Evolutionary conservation across 2,888 invertebrate genomes (phyloP).

Genomic region (Ctena decussata): DNA sequence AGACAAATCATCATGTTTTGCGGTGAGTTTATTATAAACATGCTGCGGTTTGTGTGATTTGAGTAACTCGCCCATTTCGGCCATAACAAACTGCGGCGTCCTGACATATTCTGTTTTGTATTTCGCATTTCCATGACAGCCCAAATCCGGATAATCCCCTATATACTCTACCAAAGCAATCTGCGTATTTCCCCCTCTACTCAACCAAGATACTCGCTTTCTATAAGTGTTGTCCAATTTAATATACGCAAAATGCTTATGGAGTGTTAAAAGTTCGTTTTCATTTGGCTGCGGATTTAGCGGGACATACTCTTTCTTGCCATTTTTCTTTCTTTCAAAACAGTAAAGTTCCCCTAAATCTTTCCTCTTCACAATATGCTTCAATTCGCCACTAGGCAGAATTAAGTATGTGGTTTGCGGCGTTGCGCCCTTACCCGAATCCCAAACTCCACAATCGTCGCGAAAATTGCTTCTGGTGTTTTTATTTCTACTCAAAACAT

Average conservation of each 20-base stretch:
- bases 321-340: not conserved
- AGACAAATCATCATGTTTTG: slow-evolving; percentile 13
- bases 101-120: slow-evolving; percentile 18
- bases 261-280: slow-evolving; percentile 2
- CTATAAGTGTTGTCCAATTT: slow-evolving; percentile 20
- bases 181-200: not conserved
- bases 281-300: slow-evolving; percentile 15
- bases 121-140: not conserved
- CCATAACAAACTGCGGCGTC: slow-evolving; percentile 2
- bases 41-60: not conserved
- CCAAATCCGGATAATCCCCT: slow-evolving; percentile 31
- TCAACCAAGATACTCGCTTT: slow-evolving; percentile 33
- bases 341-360: not conserved
- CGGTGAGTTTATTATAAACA: not conserved
- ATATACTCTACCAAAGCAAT: slow-evolving; percentile 25
- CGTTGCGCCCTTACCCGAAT: slow-evolving; percentile 1
- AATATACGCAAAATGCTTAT: not conserved
- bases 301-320: not conserved
- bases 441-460: slow-evolving; percentile 34
- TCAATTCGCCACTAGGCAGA: not conserved
- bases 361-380: not conserved
- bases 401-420: slow-evolving; percentile 4
- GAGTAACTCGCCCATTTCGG: slow-evolving; percentile 9
- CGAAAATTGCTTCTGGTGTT: slow-evolving; percentile 8
- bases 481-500: not conserved